Evolutionary conservation across 2,797 vertebrate genomes (phyloP).

Genomic region (Acomys russatus): DNA sequence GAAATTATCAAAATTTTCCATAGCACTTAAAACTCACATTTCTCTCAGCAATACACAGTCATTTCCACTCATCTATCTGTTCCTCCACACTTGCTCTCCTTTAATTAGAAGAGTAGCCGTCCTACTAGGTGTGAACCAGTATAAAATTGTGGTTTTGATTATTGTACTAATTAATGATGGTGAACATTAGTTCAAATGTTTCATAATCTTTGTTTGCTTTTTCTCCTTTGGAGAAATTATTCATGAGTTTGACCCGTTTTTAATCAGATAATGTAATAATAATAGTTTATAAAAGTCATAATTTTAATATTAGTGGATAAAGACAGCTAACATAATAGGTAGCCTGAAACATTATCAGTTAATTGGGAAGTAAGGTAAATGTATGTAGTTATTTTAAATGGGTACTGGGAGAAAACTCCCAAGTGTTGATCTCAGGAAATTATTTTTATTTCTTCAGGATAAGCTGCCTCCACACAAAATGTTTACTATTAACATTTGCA

Average conservation of each 20-base stretch:
- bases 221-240: constrained; percentile 4
- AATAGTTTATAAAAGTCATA: constrained; percentile 16
- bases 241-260: not conserved
- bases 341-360: not conserved
- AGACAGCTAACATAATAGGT: not conserved
- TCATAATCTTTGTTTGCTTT: not conserved
- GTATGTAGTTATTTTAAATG: not conserved
- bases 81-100: not conserved
- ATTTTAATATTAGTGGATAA: constrained; percentile 27
- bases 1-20: not conserved
- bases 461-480: not conserved
- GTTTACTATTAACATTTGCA: not conserved
- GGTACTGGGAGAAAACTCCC: not conserved
- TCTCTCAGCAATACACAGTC: not conserved
- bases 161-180: not conserved
- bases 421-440: not conserved
- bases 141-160: not conserved
- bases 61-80: not conserved
- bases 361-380: not conserved
- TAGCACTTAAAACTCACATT: not conserved
- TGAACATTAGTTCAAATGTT: not conserved
- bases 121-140: not conserved
- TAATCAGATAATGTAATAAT: not conserved
- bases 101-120: not conserved
- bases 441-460: constrained; percentile 2